Evolutionary conservation across 1,140 invertebrate species (phyloP).

Genomic region (Bombus ignitus): DNA sequence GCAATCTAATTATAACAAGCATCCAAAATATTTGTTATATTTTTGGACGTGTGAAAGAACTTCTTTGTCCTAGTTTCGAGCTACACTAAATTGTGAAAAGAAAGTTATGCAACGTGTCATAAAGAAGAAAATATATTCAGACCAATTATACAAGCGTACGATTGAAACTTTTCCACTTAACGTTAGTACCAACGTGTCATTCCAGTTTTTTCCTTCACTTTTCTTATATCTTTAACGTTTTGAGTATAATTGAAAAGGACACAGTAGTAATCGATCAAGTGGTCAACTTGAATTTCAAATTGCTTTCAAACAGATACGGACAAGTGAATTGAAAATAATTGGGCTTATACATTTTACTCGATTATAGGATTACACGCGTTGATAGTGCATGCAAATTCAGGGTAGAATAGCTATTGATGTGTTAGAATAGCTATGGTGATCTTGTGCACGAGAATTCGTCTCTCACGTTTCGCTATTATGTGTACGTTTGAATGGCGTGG

Average conservation of each 20-base stretch:
- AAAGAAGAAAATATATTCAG: background rate
- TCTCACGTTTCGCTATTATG: too few relatives aligned
- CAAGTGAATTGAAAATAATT: constrained; percentile 28
- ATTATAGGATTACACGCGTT: background rate
- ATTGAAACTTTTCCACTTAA: too few relatives aligned
- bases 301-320: background rate
- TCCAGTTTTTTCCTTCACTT: too few relatives aligned
- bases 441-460: too few relatives aligned
- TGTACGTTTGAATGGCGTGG: too few relatives aligned
- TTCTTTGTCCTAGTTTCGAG: background rate
- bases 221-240: background rate
- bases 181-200: too few relatives aligned
- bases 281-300: background rate
- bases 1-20: background rate
- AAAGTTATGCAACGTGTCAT: background rate
- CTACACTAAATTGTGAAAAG: background rate
- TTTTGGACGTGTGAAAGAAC: background rate
- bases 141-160: background rate
- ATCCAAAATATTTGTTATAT: background rate
- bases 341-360: constrained; percentile 16
- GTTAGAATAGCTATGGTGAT: background rate
- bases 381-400: constrained; percentile 40
- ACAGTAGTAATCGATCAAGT: background rate
- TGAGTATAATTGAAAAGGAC: background rate
- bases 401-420: background rate